Evolutionary conservation across 2,888 invertebrate genomes (phyloP), one percentile per base, ranked within the genome.

Genomic region (Conops quadrifasciatus): DNA sequence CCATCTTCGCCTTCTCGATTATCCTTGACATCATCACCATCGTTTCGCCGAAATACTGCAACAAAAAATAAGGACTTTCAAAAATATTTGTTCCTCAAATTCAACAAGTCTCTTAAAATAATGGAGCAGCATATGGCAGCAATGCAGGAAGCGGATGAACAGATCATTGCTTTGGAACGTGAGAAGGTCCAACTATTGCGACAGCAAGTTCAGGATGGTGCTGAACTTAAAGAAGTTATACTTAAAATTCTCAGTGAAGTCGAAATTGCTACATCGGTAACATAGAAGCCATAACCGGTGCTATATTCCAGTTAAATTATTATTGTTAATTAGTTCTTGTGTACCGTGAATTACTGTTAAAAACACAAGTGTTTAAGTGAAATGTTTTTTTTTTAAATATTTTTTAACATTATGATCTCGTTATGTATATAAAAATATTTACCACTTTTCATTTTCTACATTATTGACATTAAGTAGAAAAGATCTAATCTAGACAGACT

Each of bases 101-200:
- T 53, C 53, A 53, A 53, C 53, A 53, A 53, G 19, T 53, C 53
- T 2, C 13, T 21, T 13, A n/a, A 53, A 53, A 53, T 11, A 53
- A 53, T 53, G 53, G 53, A 53, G 24, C 21, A 53, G 2, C 53
- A 53, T 21, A 53, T 53, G 53, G n/a, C 53, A 4, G 53, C 53
- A 19, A 53, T 53, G 53, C 53, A 53, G 21, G 19, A 24, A 13
- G 19, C 53, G 21, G 53, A 53, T 24, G 21, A n/a, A 53, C 9
- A 21, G 19, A 19, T 53, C 53, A n/a, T 53, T 9, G 53, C 53
- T 21, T 53, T 53, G 53, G 53, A 53, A 21, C 15, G 15, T 9
- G 53, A 53, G 21, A 53, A 53, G 21, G 53, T 53, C 9, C 4
- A 19, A 9, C 19, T 53, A n/a, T 21, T 53, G 53, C 19, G 53